Base-by-base conservation (phyloP, 2,888 invertebrate genomes). In the Celastrina argiolus region DNA sequence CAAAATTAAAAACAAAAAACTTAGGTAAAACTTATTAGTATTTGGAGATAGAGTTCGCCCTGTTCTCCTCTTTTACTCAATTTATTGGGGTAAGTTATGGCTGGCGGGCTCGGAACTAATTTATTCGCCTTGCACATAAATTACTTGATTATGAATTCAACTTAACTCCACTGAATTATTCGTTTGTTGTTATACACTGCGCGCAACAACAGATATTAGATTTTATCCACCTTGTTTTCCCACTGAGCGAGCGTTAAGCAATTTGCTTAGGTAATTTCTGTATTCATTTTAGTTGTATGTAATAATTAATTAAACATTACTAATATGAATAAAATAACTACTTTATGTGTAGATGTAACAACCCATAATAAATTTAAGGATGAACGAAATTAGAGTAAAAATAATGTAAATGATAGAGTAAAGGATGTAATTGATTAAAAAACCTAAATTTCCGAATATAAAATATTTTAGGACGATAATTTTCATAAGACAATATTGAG, bases 51-150 rank as follows among this genome's bases (percentile, higher is more conserved):
- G 90, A 89, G 88, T 91, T 88, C 12, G 51, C 51, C 89, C 89
- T 88, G 88, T 91, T 89, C 83, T 86, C 87, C 86, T 88, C 88
- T 88, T 89, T 88, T 87, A 82, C 90, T 87, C 88, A 88, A 90
- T 89, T 91, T 89, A 90, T 90, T 86, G 88, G 88, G 88, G 91
- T 90, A 90, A 91, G 91, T 91, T 88, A 91, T 90, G 88, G 88
- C 83, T 84, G 86, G 88, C 87, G 84, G 88, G 84, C 86, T 85
- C 80, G 86, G 85, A 85, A 86, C 89, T 89, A 91, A 91, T 90
- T 91, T 91, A 91, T 91, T 88, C 91, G 87, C 88, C 90, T 89
- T 90, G 88, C 91, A 91, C 91, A 91, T 91, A 90, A 91, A 91
- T 91, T 90, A 91, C 89, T 90, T 89, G 89, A 91, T 91, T 91